A percentile compares a stretch with the other conserved stretches of the same genome.
Conservation (phyloP, 30 jellyfish, hydroid and myxozoan species). For the Turritopsis rubra region DNA sequence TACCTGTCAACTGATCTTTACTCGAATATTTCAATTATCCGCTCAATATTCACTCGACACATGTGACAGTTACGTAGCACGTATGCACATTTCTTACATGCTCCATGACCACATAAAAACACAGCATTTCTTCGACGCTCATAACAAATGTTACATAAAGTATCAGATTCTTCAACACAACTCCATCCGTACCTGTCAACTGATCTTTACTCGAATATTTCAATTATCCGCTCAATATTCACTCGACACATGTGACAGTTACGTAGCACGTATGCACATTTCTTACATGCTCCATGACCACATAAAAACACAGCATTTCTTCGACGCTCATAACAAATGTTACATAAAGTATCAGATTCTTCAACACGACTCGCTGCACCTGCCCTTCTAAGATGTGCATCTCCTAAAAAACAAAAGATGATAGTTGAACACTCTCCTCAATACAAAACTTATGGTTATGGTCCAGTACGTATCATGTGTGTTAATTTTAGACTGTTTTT, state of each 20-base stretch:
- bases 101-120: slow-evolving; percentile 11
- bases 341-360: slow-evolving; percentile 8
- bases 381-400: not conserved
- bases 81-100: slow-evolving; percentile 13
- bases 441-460: not conserved
- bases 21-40: not conserved
- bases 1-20: too few relatives aligned
- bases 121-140: slow-evolving; percentile 16
- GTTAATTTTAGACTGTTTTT: too few relatives aligned
- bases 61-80: slow-evolving; percentile 13
- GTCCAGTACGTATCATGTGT: too few relatives aligned
- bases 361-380: not conserved
- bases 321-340: slow-evolving; percentile 15
- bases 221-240: not conserved
- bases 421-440: too few relatives aligned
- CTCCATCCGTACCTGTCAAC: not conserved
- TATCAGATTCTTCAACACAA: slow-evolving; percentile 4
- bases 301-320: slow-evolving; percentile 3
- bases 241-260: slow-evolving; percentile 15
- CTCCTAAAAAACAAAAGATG: not conserved
- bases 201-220: not conserved
- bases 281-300: slow-evolving; percentile 14
- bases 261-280: slow-evolving; percentile 8
- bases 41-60: slow-evolving; percentile 1
- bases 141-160: slow-evolving; percentile 2